Base-by-base conservation (phyloP, 2,888 invertebrate species). In the Caenorhabditis drosophilae region DNA sequence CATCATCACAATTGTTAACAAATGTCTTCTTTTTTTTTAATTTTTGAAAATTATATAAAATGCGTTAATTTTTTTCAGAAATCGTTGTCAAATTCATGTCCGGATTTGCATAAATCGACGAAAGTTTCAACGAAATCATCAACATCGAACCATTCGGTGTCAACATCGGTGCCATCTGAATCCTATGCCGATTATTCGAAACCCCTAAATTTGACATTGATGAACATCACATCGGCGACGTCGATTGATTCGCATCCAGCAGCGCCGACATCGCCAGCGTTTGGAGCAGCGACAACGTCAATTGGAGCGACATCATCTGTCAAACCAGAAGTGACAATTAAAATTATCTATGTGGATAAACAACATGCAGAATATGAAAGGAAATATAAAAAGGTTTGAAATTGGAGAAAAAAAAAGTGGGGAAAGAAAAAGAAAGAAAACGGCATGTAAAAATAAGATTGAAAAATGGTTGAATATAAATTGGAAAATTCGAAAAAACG, bases 301-400 rank as follows among this genome's bases (percentile, higher is more conserved):
- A 35, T 47, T 20, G 15, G 53, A 18, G 52, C 40, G 11, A 9
- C 44, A 16, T 47, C 40, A 20, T 46, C 56, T 23, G 36, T 23
- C 20, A 63, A 63, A 44, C 53, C 63, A 12, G 64, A 64, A 48
- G 46, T 58, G 23, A 47, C 47, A 9, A 51, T 64, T 18, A 54
- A 46, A 18, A 45, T 59, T 48, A 59, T 59, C 12, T 61, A 66
- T 51, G 67, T 71, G 4, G 73, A 69, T 44, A 58, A 60, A 7
- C 48, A 53, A 25, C 75, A 73, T 48, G 45, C 62, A 0, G 50
- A 59, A 15, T 75, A 63, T 47, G 73, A 73, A 31, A 47, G 44
- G 20, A 60, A 67, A 38, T 73, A 63, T 41, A 57, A 70, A 26
- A 72, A 72, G 69, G 73, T 73, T 22, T 2, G 47, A 6, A 12